Conservation (phyloP, 2,797 vertebrate genomes). For the Spinus olivaceus region DNA sequence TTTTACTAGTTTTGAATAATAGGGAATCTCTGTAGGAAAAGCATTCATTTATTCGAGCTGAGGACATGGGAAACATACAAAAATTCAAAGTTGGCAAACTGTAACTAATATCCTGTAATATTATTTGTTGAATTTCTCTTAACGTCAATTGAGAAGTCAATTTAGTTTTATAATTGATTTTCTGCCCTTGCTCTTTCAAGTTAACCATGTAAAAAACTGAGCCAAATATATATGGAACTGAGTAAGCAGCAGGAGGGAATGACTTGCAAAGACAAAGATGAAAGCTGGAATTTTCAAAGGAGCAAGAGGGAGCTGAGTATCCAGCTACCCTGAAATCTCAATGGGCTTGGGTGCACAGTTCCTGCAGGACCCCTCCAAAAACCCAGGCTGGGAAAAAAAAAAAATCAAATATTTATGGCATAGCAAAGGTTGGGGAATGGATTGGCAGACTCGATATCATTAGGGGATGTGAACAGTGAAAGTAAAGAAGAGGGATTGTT, state of each 20-base stretch:
- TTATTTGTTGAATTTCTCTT: constrained; percentile 66
- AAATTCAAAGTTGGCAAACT: constrained; percentile 52
- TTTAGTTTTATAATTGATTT: constrained; percentile 70
- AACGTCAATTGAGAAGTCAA: constrained; percentile 67
- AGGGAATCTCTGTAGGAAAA: constrained; percentile 21
- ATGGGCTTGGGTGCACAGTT: neutral
- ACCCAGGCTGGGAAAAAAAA: neutral
- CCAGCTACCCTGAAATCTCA: neutral
- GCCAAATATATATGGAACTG: constrained; percentile 33
- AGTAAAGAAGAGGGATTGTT: neutral
- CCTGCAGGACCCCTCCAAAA: neutral
- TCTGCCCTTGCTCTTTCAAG: constrained; percentile 66
- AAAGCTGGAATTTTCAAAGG: constrained; percentile 55
- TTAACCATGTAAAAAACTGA: constrained; percentile 53
- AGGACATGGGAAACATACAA: constrained; percentile 21
- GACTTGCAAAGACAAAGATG: constrained; percentile 38
- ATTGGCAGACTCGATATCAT: neutral
- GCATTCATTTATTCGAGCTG: constrained; percentile 41
- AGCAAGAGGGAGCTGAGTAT: neutral
- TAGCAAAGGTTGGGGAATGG: neutral
- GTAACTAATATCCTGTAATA: constrained; percentile 65
- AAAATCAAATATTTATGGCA: neutral
- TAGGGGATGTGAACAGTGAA: neutral
- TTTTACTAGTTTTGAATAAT: constrained; percentile 22
- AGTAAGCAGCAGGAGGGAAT: constrained; percentile 25